Conservation (phyloP, 2,797 vertebrate genomes). For the Odontamblyopus lacepedii region DNA sequence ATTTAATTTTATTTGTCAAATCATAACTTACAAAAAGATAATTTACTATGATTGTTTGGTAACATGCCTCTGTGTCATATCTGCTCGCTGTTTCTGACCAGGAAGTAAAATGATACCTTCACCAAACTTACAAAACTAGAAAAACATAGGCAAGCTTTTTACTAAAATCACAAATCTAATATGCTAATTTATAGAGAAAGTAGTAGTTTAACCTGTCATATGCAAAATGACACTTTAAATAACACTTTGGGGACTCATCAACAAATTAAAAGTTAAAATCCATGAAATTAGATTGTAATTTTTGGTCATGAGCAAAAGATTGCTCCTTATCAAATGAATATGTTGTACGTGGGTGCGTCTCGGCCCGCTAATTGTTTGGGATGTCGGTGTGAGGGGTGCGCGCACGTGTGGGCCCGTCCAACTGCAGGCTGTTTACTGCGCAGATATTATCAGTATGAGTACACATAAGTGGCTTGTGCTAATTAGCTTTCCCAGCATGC, state of each 20-base stretch:
- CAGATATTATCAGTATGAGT: constrained; percentile 65
- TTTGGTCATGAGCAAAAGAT: constrained; percentile 63
- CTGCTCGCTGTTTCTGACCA: too few species aligned
- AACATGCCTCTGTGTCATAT: too few species aligned
- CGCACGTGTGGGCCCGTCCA: constrained; percentile 52
- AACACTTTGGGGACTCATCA: constrained; percentile 65
- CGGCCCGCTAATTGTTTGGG: background rate
- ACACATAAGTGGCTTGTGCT: constrained; percentile 74
- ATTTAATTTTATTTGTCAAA: too few species aligned
- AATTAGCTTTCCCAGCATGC: constrained; percentile 82
- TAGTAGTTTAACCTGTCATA: too few species aligned
- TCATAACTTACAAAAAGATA: too few species aligned
- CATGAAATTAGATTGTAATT: constrained; percentile 74
- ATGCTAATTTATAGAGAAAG: too few species aligned
- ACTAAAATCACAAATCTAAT: too few species aligned
- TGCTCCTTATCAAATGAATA: constrained; percentile 55
- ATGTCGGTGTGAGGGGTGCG: constrained; percentile 7
- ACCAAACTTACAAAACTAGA: too few species aligned
- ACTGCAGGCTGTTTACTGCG: constrained; percentile 55
- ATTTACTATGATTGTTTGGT: too few species aligned
- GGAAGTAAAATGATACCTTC: too few species aligned
- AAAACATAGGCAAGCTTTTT: too few species aligned
- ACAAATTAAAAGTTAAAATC: constrained; percentile 72
- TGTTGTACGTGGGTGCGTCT: constrained; percentile 6
- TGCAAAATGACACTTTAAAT: constrained; percentile 33